Evolutionary conservation across 1,140 invertebrate species (phyloP).

Genomic region (Drosophila setifemur): DNA sequence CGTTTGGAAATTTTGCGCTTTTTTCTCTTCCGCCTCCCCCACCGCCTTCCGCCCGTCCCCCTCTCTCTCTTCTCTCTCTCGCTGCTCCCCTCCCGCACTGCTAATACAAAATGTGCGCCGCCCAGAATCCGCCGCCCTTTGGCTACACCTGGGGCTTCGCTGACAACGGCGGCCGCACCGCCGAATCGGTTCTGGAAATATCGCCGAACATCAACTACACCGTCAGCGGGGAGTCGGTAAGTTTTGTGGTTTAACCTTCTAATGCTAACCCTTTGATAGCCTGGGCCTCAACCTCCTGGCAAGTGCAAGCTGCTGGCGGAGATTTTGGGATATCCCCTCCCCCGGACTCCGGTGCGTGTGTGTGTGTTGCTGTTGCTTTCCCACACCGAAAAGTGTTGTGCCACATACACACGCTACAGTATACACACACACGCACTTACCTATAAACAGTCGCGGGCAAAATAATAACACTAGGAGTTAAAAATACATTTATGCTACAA

Average conservation of each 20-base stretch:
- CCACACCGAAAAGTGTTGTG: slow-evolving; percentile 75
- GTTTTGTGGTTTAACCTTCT: slow-evolving; percentile 30
- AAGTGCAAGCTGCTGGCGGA: slow-evolving; percentile 67
- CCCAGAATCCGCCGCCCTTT: slow-evolving; percentile 81
- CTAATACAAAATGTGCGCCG: slow-evolving; percentile 78
- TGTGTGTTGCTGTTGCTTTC: slow-evolving; percentile 73
- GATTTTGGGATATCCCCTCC: slow-evolving; percentile 43
- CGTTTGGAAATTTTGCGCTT: slow-evolving; percentile 81
- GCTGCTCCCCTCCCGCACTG: slow-evolving; percentile 27
- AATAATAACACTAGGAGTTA: not conserved
- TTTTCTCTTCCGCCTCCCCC: slow-evolving; percentile 71
- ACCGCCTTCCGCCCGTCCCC: slow-evolving; percentile 17
- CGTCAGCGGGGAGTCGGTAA: slow-evolving; percentile 82
- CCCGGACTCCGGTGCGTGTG: slow-evolving; percentile 28
- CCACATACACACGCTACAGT: slow-evolving; percentile 50
- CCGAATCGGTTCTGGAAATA: slow-evolving; percentile 82
- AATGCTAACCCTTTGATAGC: no score
- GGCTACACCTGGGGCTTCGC: slow-evolving; percentile 82
- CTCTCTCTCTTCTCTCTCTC: slow-evolving; percentile 39
- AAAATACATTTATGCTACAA: no score
- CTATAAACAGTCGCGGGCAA: not conserved
- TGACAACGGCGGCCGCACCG: slow-evolving; percentile 75
- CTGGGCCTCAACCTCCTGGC: slow-evolving; percentile 41
- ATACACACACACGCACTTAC: slow-evolving; percentile 44
- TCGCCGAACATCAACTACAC: slow-evolving; percentile 82